Conservation (phyloP, 2,113 vertebrate genomes). For the Cairina moschata region DNA sequence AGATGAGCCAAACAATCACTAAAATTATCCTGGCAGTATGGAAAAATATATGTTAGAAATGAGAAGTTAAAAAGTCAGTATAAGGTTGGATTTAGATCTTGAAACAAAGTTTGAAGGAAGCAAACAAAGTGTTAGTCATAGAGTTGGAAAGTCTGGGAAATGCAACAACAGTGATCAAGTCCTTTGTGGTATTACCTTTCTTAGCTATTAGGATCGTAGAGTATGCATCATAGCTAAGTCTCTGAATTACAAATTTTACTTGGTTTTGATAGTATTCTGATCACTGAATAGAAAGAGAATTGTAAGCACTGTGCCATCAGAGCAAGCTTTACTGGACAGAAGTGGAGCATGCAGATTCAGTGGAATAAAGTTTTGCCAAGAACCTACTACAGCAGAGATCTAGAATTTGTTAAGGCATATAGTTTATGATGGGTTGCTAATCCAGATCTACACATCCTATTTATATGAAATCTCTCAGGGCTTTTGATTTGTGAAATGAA, state of each 20-base stretch:
- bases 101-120: not conserved
- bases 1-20: not conserved
- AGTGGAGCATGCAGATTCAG: not conserved
- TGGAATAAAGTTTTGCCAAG: not conserved
- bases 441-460: not conserved
- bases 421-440: not conserved
- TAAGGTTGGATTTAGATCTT: not conserved
- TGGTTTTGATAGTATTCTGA: not conserved
- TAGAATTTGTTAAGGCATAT: not conserved
- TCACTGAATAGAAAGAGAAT: not conserved
- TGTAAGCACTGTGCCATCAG: not conserved
- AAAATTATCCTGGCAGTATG: not conserved
- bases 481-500: not conserved
- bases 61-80: not conserved
- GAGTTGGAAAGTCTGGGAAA: fast-evolving
- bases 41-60: not conserved
- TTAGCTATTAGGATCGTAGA: not conserved
- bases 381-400: not conserved
- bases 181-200: not conserved
- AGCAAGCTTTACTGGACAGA: not conserved
- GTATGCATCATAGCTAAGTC: not conserved
- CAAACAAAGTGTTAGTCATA: not conserved
- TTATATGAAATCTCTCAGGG: not conserved
- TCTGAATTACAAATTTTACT: not conserved
- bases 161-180: not conserved